These are phyloP conservation scores for Daboia siamensis DNA, from an alignment of 2,113 vertebrate genomes.

Conservation along the genomic window DNA sequence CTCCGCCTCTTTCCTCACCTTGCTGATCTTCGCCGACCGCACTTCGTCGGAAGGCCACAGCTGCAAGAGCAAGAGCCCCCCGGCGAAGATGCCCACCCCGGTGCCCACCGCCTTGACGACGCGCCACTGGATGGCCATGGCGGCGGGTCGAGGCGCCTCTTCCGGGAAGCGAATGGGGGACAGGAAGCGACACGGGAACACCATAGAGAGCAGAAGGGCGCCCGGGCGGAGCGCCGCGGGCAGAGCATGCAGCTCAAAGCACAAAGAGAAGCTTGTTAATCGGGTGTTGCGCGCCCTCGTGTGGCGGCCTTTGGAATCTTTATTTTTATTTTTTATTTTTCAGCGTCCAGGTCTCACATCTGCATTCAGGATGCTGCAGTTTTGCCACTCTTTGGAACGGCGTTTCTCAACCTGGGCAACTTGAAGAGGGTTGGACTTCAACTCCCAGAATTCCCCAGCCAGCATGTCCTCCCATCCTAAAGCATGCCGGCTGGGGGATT, in stretches of 20 bases:
- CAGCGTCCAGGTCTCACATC: background rate
- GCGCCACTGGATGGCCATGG: background rate
- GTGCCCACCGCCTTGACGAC: background rate
- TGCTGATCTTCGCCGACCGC: background rate
- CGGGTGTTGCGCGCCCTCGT: background rate
- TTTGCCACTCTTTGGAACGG: background rate
- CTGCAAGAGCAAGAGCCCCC: background rate
- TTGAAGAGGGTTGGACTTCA: background rate
- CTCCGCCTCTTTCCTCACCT: background rate
- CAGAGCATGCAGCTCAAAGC: background rate
- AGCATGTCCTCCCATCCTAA: background rate
- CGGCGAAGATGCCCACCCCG: background rate
- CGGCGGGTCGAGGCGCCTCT: background rate
- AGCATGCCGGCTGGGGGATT: background rate
- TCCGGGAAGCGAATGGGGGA: background rate
- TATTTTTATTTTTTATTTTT: background rate
- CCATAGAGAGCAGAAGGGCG: background rate
- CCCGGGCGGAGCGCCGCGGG: background rate
- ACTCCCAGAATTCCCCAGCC: background rate
- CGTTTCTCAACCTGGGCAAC: background rate
- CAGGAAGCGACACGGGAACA: background rate
- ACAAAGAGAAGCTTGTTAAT: background rate
- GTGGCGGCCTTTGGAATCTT: background rate
- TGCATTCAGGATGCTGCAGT: background rate
- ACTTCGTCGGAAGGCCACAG: background rate